A percentile compares a stretch with the other conserved stretches of the same genome.
These are phyloP conservation scores for Strix uralensis DNA, from an alignment of 2,113 vertebrate genomes.

Conservation along the genomic window DNA sequence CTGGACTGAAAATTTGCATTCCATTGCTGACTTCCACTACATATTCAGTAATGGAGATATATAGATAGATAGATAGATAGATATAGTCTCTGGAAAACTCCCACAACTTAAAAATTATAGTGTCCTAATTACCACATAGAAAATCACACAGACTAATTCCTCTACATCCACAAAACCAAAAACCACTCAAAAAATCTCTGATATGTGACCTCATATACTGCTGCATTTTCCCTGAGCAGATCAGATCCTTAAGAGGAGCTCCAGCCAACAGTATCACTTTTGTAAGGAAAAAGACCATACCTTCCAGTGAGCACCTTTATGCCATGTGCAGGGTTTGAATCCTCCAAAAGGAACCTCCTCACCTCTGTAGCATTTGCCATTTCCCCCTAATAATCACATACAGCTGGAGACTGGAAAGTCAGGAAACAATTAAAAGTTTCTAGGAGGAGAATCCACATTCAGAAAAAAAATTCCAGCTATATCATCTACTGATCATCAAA, in stretches of 20 bases:
- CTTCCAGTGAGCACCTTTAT: not conserved
- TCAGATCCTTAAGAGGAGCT: not conserved
- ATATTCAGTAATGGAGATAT: not conserved
- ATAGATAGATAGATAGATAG: no score
- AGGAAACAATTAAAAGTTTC: not conserved
- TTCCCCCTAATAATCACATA: not conserved
- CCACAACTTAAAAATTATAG: not conserved
- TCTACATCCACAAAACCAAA: not conserved
- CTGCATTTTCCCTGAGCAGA: not conserved
- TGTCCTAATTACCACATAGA: not conserved
- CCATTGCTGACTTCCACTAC: not conserved
- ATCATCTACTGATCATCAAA: not conserved
- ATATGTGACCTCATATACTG: not conserved
- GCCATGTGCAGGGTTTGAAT: fast-evolving
- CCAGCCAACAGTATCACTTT: not conserved
- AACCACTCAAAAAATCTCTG: not conserved
- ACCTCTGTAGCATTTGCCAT: not conserved
- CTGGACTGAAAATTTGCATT: not conserved
- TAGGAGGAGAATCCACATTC: not conserved
- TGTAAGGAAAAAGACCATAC: not conserved
- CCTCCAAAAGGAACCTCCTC: not conserved
- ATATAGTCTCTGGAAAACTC: not conserved
- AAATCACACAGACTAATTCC: not conserved
- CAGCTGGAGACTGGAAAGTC: not conserved
- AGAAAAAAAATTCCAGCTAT: not conserved